phyloP scores from a whole-genome alignment of 2,113 vertebrate genomes.

The Trinectes maculatus region DNA sequence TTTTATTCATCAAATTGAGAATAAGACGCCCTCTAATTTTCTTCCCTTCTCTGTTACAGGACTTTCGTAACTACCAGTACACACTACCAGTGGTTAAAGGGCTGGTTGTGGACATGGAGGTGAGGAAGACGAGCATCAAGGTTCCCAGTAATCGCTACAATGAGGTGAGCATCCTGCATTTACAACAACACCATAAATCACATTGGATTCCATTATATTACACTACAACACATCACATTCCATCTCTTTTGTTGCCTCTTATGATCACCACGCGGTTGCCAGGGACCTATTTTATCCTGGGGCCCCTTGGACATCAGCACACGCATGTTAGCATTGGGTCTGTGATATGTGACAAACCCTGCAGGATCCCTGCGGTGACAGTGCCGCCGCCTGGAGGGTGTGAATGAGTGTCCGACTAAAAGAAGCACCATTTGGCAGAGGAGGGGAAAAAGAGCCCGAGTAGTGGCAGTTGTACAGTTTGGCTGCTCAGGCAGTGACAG shows the following conservation, averaged over 20 bases:
- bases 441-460: slow-evolving; percentile 4
- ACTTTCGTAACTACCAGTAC: slow-evolving; percentile 99
- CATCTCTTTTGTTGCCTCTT: too few species aligned
- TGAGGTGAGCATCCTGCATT: slow-evolving; percentile 83
- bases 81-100: slow-evolving; percentile 94
- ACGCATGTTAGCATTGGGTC: slow-evolving; percentile 19
- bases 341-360: slow-evolving; percentile 28
- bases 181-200: background rate
- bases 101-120: slow-evolving; percentile 98
- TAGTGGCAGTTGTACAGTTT: slow-evolving; percentile 53
- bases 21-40: too few species aligned
- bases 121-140: slow-evolving; percentile 97
- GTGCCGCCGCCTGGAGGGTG: slow-evolving; percentile 41
- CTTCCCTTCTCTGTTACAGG: slow-evolving; percentile 76
- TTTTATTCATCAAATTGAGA: too few species aligned
- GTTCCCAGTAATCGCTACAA: slow-evolving; percentile 98
- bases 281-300: too few species aligned
- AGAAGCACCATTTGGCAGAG: slow-evolving; percentile 20
- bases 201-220: too few species aligned
- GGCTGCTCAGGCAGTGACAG: slow-evolving; percentile 59
- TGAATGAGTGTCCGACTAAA: slow-evolving; percentile 37
- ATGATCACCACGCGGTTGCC: too few species aligned
- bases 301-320: background rate
- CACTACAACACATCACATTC: too few species aligned
- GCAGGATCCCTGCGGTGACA: slow-evolving; percentile 18